phyloP scores from a whole-genome alignment of 2,113 vertebrate genomes.

The Esox niger region DNA sequence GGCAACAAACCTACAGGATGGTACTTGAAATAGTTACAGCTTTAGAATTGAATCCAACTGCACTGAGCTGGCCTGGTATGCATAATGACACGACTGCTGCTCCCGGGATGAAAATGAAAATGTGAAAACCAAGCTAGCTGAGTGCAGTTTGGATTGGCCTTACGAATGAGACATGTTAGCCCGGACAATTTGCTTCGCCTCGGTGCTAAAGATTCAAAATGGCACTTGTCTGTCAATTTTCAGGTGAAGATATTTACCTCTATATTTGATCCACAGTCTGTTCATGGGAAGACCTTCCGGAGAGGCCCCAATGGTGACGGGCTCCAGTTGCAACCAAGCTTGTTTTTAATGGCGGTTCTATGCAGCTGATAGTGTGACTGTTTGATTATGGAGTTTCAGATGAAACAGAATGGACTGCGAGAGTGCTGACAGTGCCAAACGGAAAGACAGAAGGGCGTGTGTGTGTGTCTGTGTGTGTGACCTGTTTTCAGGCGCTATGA shows the following conservation, averaged over 20 bases:
- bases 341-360: constrained; percentile 5
- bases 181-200: too few species aligned
- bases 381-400: constrained; percentile 14
- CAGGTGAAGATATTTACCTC: neutral
- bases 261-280: neutral
- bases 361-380: constrained; percentile 15
- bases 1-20: too few species aligned
- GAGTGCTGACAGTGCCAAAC: neutral
- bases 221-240: too few species aligned
- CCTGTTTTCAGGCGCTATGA: constrained; percentile 27
- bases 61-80: too few species aligned
- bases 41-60: too few species aligned
- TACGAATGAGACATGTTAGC: too few species aligned
- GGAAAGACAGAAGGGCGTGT: constrained; percentile 2
- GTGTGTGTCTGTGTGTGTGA: constrained; percentile 30
- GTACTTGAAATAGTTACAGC: too few species aligned
- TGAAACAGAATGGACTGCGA: constrained; percentile 26
- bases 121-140: too few species aligned
- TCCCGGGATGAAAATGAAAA: too few species aligned
- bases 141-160: too few species aligned
- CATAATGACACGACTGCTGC: too few species aligned
- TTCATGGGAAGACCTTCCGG: neutral
- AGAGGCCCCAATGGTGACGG: neutral
- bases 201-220: too few species aligned
- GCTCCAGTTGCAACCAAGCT: neutral